These are phyloP conservation scores for Aphidius ervi DNA, from an alignment of 1,140 invertebrate genomes.

Conservation along the genomic window DNA sequence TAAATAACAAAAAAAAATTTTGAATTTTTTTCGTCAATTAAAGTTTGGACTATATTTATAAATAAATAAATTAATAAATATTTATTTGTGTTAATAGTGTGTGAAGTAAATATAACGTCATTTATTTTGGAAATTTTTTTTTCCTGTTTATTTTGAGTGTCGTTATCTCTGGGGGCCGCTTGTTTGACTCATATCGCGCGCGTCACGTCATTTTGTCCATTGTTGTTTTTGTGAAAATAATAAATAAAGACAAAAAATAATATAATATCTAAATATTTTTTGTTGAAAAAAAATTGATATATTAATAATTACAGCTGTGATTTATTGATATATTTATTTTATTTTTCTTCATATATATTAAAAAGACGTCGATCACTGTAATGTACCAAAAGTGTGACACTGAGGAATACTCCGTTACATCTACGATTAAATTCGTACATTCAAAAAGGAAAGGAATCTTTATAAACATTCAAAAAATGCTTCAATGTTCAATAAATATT, in stretches of 20 bases:
- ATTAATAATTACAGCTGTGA: background rate
- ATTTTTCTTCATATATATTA: constrained; percentile 12
- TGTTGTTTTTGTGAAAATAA: background rate
- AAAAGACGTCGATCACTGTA: constrained; percentile 40
- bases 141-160: too few relatives aligned
- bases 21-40: background rate
- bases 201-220: background rate
- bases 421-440: constrained; percentile 57
- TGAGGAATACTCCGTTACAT: constrained; percentile 43
- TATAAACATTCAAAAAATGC: constrained; percentile 77
- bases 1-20: background rate
- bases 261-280: too few relatives aligned
- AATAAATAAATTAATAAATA: constrained; percentile 5
- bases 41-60: constrained; percentile 10
- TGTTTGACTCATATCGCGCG: too few relatives aligned
- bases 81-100: background rate
- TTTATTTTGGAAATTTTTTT: background rate
- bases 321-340: constrained; percentile 4
- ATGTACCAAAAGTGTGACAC: constrained; percentile 49
- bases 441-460: constrained; percentile 77
- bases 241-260: too few relatives aligned
- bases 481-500: constrained; percentile 60
- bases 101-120: background rate
- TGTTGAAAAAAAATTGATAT: too few relatives aligned
- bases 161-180: too few relatives aligned